Base-by-base conservation (phyloP, 2,888 invertebrate species). In the Pachliopta kotzebuea region DNA sequence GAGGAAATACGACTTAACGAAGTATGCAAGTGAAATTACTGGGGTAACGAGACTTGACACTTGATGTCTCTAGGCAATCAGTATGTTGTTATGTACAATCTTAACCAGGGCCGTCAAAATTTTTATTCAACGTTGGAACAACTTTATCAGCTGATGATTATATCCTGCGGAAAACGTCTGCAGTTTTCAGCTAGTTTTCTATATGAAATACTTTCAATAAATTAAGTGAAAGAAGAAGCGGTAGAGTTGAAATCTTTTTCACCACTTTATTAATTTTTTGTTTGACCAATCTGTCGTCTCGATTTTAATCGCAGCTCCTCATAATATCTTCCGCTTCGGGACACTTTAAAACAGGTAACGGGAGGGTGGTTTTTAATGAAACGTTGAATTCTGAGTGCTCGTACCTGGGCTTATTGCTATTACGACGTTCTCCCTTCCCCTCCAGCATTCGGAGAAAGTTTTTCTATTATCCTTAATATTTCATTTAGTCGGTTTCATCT, bases 381-480 rank as follows among this genome's bases (percentile, higher is more conserved):
- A 74, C 72, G 67, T 71, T 70, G 70, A 65, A 66, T 67, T 66
- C 66, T 64, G 62, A 70, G 72, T 70, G 68, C 20, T 31, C 70
- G 68, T 74, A 73, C 75, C 74, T 75, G 71, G 67, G 67, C 71
- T 72, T 74, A 73, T 77, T 76, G 71, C 72, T 74, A 75, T 78
- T 77, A 76, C 71, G 67, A 62, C 70, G 71, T 71, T 71, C 68
- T 62, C 70, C 65, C 63, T 72, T 72, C 61, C 54, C 63, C 75
- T 65, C 75, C 64, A 65, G 65, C 58, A 62, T 74, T 71, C 67
- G 66, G 53, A 60, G 67, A 76, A 78, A 77, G 74, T 79, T 80
- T 81, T 83, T 82, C 56, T 81, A 81, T 83, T 80, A 80, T 75
- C 71, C 74, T 69, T 76, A 74, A 81, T 82, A 83, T 84, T 81